Conservation (phyloP, 2,113 vertebrate species). For the Gallinago jamesoni region DNA sequence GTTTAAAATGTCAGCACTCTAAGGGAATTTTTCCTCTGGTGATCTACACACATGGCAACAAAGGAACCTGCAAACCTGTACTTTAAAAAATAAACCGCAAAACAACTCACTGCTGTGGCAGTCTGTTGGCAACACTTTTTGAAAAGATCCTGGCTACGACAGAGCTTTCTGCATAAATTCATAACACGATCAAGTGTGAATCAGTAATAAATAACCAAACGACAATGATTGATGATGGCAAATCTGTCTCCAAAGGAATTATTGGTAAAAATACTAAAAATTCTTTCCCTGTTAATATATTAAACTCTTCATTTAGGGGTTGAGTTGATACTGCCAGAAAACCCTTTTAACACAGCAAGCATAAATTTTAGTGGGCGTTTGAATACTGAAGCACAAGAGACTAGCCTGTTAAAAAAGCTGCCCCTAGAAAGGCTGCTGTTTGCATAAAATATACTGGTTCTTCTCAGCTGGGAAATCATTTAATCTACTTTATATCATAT, state of each 20-base stretch:
- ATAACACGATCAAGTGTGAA: neutral
- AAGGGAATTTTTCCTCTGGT: neutral
- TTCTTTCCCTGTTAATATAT: slow-evolving; percentile 19
- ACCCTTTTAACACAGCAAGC: slow-evolving; percentile 5
- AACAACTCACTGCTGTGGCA: neutral
- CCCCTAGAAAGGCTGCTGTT: neutral
- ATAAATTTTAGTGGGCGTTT: neutral
- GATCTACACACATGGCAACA: neutral
- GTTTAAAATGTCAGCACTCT: neutral
- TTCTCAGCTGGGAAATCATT: slow-evolving; percentile 28
- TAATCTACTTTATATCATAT: slow-evolving; percentile 7
- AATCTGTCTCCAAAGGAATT: slow-evolving; percentile 2
- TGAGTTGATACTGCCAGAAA: slow-evolving; percentile 20
- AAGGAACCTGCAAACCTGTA: neutral
- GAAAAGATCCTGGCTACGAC: neutral
- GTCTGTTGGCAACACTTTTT: neutral
- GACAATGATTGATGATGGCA: neutral
- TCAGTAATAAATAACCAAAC: neutral
- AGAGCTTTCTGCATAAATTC: neutral
- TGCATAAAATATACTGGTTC: neutral
- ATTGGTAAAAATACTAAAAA: slow-evolving; percentile 23
- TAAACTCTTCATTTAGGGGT: neutral
- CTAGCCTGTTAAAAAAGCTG: neutral
- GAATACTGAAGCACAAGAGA: neutral
- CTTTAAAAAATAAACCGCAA: neutral